These are phyloP conservation scores for Drosophila putrida DNA, from an alignment of 2,888 invertebrate species.

Conservation along the genomic window DNA sequence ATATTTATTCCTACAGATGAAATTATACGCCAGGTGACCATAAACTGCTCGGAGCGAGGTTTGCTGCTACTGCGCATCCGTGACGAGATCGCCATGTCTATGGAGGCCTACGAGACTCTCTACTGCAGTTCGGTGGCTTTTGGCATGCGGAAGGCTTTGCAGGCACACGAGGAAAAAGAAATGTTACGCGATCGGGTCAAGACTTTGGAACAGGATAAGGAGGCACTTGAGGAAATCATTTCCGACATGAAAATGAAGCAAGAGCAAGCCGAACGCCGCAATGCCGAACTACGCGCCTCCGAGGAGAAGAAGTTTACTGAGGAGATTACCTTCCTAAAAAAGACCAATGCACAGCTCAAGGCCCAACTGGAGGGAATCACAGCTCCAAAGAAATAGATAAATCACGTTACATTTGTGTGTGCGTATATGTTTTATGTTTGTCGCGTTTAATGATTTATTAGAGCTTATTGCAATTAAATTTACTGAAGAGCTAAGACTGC, in stretches of 20 bases:
- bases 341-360: slow-evolving; percentile 97
- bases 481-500: slow-evolving; percentile 39
- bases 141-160: slow-evolving; percentile 98
- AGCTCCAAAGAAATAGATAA: slow-evolving; percentile 93
- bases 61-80: slow-evolving; percentile 95
- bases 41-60: slow-evolving; percentile 98
- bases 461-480: slow-evolving; percentile 55
- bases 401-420: slow-evolving; percentile 16
- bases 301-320: slow-evolving; percentile 97
- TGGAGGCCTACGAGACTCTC: slow-evolving; percentile 97
- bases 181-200: slow-evolving; percentile 92
- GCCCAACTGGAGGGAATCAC: slow-evolving; percentile 97
- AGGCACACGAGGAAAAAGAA: slow-evolving; percentile 91
- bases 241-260: slow-evolving; percentile 89
- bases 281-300: slow-evolving; percentile 93
- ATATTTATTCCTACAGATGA: slow-evolving; percentile 87
- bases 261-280: slow-evolving; percentile 93
- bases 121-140: slow-evolving; percentile 99
- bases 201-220: slow-evolving; percentile 87
- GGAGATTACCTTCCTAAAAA: slow-evolving; percentile 95
- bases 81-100: slow-evolving; percentile 98
- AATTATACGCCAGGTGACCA: slow-evolving; percentile 96
- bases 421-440: slow-evolving; percentile 34
- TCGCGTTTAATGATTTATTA: slow-evolving; percentile 50
- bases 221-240: slow-evolving; percentile 85